phyloP scores from a whole-genome alignment of 2,113 vertebrate species.

The Agapornis roseicollis region DNA sequence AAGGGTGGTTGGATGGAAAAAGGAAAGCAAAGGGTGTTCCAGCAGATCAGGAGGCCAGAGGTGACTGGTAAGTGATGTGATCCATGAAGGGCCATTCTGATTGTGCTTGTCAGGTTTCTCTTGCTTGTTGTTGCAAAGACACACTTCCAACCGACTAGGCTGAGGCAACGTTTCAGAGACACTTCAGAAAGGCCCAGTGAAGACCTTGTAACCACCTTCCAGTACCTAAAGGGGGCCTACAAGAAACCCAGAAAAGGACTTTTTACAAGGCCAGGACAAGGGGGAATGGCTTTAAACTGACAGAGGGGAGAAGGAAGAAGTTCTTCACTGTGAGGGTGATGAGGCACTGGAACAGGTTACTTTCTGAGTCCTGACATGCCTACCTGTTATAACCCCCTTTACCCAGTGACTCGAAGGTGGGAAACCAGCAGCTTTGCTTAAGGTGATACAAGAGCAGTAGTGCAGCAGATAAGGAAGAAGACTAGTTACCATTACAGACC shows the following conservation, averaged over 20 bases:
- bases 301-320: neutral
- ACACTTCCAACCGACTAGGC: accelerated
- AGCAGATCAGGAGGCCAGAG: neutral
- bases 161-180: neutral
- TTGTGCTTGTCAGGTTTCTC: neutral
- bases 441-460: neutral
- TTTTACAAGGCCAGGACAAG: neutral
- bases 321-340: neutral
- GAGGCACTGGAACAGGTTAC: neutral
- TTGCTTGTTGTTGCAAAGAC: neutral
- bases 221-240: neutral
- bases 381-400: neutral
- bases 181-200: neutral
- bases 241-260: neutral
- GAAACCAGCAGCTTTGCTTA: neutral
- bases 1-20: neutral
- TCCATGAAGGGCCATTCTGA: neutral
- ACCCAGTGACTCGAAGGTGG: neutral
- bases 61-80: neutral
- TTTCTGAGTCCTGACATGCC: neutral
- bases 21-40: neutral
- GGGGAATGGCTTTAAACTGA: neutral
- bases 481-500: neutral
- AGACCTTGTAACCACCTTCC: neutral
- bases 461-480: neutral